Percentiles rank a stretch among this genome's conserved stretches.
Conservation (phyloP, 2,113 vertebrate species). For the Thomomys bottae region DNA sequence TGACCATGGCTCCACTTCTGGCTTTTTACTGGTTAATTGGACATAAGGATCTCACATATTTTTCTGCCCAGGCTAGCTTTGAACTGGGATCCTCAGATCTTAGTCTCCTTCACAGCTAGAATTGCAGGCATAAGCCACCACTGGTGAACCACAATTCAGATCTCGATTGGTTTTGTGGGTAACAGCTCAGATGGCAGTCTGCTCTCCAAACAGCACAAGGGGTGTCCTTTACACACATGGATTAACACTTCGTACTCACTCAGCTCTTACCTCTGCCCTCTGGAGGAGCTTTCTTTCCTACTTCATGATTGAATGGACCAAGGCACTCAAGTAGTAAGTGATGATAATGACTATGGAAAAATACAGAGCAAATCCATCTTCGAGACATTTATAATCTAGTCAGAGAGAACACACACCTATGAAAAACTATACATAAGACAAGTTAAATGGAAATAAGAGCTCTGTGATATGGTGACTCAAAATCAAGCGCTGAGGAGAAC, state of each 20-base stretch:
- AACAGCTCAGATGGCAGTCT: neutral
- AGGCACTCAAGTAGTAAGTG: neutral
- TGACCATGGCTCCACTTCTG: too few relatives aligned
- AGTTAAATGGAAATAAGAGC: neutral
- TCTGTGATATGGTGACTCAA: neutral
- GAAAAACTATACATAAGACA: neutral
- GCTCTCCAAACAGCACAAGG: rapidly evolving
- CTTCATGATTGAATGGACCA: neutral
- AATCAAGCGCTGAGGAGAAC: neutral
- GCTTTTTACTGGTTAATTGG: too few relatives aligned
- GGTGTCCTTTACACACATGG: rapidly evolving
- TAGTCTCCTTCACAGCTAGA: too few relatives aligned
- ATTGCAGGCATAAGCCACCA: too few relatives aligned
- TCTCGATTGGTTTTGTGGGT: neutral
- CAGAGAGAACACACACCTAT: neutral
- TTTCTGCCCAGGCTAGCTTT: too few relatives aligned
- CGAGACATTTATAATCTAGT: neutral
- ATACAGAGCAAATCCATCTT: neutral
- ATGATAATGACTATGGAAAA: neutral
- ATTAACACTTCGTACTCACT: neutral
- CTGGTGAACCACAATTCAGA: too few relatives aligned
- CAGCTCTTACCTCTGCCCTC: neutral
- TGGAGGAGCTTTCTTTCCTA: neutral
- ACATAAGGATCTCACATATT: too few relatives aligned
- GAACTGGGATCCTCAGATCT: too few relatives aligned